phyloP scores from a whole-genome alignment of 1,140 invertebrate species.

The Drosophila sp. region DNA sequence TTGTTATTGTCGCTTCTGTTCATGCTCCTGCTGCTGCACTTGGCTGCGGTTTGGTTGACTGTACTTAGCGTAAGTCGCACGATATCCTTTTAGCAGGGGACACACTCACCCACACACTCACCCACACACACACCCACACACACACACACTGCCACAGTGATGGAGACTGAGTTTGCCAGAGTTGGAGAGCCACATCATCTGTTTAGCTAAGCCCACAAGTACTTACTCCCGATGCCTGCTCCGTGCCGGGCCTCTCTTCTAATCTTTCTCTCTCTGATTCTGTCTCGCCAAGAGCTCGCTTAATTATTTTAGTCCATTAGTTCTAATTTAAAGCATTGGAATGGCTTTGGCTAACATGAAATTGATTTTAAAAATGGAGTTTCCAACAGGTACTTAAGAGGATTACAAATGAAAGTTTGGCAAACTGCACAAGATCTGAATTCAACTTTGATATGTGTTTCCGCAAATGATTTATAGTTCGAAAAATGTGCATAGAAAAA shows the following conservation, averaged over 20 bases:
- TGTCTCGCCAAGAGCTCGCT: constrained; percentile 32
- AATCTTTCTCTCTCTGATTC: not conserved
- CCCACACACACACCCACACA: not conserved
- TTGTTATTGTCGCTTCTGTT: constrained; percentile 75
- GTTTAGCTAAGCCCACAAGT: constrained; percentile 51
- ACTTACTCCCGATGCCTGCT: constrained; percentile 46
- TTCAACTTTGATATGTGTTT: too few relatives aligned
- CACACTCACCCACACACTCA: not conserved
- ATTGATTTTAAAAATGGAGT: constrained; percentile 44
- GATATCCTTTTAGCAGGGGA: constrained; percentile 44
- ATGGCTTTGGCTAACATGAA: constrained; percentile 37
- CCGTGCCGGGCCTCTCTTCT: constrained; percentile 13
- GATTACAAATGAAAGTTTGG: not conserved
- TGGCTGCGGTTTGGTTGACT: constrained; percentile 56
- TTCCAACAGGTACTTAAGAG: not conserved
- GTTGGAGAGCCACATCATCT: constrained; percentile 61
- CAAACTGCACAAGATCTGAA: not conserved
- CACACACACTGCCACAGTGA: not conserved
- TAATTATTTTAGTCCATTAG: constrained; percentile 76
- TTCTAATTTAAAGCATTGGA: constrained; percentile 59
- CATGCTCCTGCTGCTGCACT: constrained; percentile 63
- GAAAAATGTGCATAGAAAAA: too few relatives aligned
- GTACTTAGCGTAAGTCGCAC: constrained; percentile 51
- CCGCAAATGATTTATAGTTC: too few relatives aligned
- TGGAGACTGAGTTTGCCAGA: not conserved